Percentiles rank a stretch among this genome's conserved stretches.
phyloP scores from a whole-genome alignment of 2,113 vertebrate species.

The Sminthopsis crassicaudata region DNA sequence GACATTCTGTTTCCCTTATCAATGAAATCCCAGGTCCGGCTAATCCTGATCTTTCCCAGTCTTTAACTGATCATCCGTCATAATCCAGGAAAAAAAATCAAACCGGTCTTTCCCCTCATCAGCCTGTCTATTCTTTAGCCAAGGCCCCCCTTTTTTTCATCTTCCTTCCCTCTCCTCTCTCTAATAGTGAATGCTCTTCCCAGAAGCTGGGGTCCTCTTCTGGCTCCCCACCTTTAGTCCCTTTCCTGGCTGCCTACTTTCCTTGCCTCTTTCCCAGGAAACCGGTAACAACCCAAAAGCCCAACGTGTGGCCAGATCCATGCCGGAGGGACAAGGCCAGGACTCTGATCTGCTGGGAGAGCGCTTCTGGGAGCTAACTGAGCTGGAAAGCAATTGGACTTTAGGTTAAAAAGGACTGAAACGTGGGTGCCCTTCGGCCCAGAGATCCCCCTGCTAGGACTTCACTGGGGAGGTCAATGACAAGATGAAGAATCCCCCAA shows the following conservation, averaged over 20 bases:
- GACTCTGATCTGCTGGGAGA: background rate
- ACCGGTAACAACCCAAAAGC: too few relatives aligned
- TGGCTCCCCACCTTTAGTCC: background rate
- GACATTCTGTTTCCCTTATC: background rate
- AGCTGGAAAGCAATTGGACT: background rate
- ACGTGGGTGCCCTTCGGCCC: background rate
- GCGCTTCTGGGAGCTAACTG: background rate
- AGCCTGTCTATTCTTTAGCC: background rate
- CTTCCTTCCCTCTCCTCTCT: background rate
- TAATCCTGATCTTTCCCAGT: background rate
- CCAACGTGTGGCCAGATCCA: too few relatives aligned
- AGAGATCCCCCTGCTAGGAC: background rate
- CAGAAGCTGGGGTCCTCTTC: background rate
- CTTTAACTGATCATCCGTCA: background rate
- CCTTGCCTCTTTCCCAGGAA: background rate
- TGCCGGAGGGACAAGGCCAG: too few relatives aligned
- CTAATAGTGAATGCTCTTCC: background rate
- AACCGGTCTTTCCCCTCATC: background rate
- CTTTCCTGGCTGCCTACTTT: background rate
- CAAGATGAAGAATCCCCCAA: background rate
- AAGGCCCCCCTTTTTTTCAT: background rate
- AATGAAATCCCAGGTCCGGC: background rate
- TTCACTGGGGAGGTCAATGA: background rate
- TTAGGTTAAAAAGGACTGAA: background rate
- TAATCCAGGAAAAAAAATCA: too few relatives aligned